Conservation (phyloP, 2,113 vertebrate genomes). For the Tachycineta bicolor region DNA sequence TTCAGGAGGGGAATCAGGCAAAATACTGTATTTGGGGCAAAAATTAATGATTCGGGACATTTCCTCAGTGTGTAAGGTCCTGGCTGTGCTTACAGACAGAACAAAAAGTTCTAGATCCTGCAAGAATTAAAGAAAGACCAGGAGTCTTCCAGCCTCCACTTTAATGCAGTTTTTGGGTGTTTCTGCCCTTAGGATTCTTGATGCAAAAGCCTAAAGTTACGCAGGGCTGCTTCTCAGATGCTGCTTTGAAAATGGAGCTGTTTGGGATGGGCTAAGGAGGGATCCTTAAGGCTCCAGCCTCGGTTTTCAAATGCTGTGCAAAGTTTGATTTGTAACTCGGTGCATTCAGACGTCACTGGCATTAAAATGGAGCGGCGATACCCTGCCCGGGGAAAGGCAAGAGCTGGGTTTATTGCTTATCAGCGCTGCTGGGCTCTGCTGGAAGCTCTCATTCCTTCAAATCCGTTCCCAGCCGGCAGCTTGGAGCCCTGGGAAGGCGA, state of each 20-base stretch:
- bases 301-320: background rate
- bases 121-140: background rate
- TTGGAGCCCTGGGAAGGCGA: background rate
- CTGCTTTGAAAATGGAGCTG: background rate
- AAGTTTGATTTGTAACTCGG: background rate
- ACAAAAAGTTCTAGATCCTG: background rate
- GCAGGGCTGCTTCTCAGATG: background rate
- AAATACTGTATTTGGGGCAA: background rate
- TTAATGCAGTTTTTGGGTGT: background rate
- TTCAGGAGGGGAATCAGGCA: background rate
- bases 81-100: background rate
- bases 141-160: background rate
- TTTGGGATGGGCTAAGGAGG: background rate
- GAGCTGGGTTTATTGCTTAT: background rate
- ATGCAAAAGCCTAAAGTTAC: background rate
- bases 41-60: accelerated
- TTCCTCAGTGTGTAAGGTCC: background rate
- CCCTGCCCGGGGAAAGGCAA: background rate
- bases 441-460: background rate
- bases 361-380: background rate
- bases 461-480: background rate
- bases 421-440: accelerated
- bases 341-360: background rate
- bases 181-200: background rate
- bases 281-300: background rate